phyloP scores from a whole-genome alignment of 2,888 invertebrate genomes.

The Copidosoma aretas region DNA sequence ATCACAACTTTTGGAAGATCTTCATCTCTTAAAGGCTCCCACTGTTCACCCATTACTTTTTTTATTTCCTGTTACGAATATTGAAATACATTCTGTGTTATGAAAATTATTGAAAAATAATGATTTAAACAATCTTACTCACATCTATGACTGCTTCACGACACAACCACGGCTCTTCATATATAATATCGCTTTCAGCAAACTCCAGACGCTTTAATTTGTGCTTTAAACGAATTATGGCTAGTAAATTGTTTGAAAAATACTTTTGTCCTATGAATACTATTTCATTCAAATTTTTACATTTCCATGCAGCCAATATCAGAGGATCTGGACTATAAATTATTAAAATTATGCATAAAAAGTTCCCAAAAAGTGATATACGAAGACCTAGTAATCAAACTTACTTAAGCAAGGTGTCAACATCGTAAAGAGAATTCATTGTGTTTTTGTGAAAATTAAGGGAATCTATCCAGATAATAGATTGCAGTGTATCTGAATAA shows the following conservation, averaged over 20 bases:
- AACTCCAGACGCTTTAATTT: constrained; percentile 67
- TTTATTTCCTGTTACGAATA: constrained; percentile 64
- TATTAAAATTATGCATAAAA: background rate
- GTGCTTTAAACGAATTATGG: constrained; percentile 70
- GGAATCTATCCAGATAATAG: constrained; percentile 71
- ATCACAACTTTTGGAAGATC: constrained; percentile 67
- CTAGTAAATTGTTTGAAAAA: constrained; percentile 69
- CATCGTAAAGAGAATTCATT: constrained; percentile 47
- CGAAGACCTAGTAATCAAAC: constrained; percentile 12
- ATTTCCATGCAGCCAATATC: constrained; percentile 73
- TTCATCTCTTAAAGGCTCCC: constrained; percentile 65
- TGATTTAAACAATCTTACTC: constrained; percentile 36
- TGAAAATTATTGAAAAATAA: background rate
- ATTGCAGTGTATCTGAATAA: constrained; percentile 66
- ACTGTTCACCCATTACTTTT: constrained; percentile 65
- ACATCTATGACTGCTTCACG: constrained; percentile 53
- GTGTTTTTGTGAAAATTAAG: constrained; percentile 48
- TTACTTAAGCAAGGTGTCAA: constrained; percentile 50
- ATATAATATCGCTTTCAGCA: constrained; percentile 64
- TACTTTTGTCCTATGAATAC: constrained; percentile 69
- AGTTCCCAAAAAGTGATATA: background rate
- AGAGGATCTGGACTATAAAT: constrained; percentile 66
- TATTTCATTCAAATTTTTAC: constrained; percentile 67
- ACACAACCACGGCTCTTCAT: constrained; percentile 40
- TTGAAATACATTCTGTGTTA: background rate